phyloP scores from a whole-genome alignment of 2,888 invertebrate genomes.

The Nomada hirtipes region DNA sequence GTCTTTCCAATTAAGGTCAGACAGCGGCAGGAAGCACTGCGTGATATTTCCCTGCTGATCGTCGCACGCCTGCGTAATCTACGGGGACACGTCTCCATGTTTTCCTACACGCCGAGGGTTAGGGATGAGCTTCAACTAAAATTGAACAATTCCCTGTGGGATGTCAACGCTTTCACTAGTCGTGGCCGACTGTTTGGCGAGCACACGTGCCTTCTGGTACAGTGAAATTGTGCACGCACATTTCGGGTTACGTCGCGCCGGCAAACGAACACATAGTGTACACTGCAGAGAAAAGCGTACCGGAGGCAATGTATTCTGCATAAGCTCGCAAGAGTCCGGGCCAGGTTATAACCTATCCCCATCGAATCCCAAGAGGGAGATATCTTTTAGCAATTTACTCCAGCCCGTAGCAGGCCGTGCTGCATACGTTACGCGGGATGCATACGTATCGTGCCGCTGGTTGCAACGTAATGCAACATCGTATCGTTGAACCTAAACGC shows the following conservation, averaged over 20 bases:
- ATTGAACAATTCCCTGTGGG: slow-evolving; percentile 79
- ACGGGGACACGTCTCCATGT: slow-evolving; percentile 59
- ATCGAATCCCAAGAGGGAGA: slow-evolving; percentile 74
- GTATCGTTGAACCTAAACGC: slow-evolving; percentile 60
- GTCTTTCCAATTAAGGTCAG: slow-evolving; percentile 65
- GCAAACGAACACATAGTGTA: slow-evolving; percentile 35
- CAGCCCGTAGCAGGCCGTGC: slow-evolving; percentile 25
- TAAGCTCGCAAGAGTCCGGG: slow-evolving; percentile 66
- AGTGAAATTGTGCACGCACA: slow-evolving; percentile 30
- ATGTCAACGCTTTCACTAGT: slow-evolving; percentile 51
- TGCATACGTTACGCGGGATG: slow-evolving; percentile 64
- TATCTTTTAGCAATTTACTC: slow-evolving; percentile 80
- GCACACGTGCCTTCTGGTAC: slow-evolving; percentile 8
- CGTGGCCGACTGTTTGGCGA: slow-evolving; percentile 23
- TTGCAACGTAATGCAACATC: slow-evolving; percentile 51
- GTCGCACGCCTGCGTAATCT: slow-evolving; percentile 58
- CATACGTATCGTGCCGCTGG: slow-evolving; percentile 52
- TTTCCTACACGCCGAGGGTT: slow-evolving; percentile 40
- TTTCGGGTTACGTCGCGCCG: slow-evolving; percentile 20
- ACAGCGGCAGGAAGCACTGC: slow-evolving; percentile 35
- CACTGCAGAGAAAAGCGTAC: slow-evolving; percentile 35
- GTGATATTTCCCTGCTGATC: slow-evolving; percentile 61
- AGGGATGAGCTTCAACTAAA: slow-evolving; percentile 74
- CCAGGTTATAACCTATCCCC: slow-evolving; percentile 71
- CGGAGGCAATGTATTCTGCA: slow-evolving; percentile 67